Percentiles rank a stretch among this genome's conserved stretches.
Conservation (phyloP, 92 coral and sea anemone species). For the Epizoanthus rinbou region DNA sequence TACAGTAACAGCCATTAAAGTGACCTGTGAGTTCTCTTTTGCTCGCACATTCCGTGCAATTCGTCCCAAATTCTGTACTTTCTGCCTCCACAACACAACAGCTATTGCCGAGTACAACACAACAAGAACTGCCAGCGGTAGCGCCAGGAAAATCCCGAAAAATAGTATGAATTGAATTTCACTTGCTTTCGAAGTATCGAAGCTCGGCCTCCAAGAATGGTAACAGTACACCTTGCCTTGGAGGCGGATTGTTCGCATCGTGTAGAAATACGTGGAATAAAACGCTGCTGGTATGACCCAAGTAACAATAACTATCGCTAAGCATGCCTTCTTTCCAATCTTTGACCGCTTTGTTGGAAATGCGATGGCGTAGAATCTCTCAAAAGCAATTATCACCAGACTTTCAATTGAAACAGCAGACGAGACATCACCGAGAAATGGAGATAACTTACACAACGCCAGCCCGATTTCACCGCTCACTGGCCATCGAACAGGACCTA, state of each 20-base stretch:
- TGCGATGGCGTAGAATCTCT: slow-evolving; percentile 6
- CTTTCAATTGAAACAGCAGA: slow-evolving; percentile 7
- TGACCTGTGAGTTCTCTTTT: slow-evolving; percentile 5
- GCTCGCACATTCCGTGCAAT: background rate
- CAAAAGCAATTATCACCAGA: slow-evolving; percentile 12
- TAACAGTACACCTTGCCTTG: background rate
- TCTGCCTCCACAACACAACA: background rate
- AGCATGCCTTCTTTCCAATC: slow-evolving; percentile 17
- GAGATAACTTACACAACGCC: slow-evolving; percentile 11
- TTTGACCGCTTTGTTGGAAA: slow-evolving; percentile 7
- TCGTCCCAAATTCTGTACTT: background rate
- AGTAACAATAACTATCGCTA: background rate
- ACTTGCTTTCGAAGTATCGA: slow-evolving; percentile 3
- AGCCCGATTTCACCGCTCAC: background rate
- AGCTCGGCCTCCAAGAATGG: background rate
- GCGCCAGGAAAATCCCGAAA: background rate
- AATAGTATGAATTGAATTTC: background rate
- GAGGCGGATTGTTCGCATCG: background rate
- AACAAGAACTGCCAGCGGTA: slow-evolving; percentile 1
- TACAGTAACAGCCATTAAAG: background rate
- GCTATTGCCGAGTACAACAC: slow-evolving; percentile 12
- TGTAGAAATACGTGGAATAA: slow-evolving; percentile 2
- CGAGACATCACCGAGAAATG: slow-evolving; percentile 11
- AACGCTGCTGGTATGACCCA: slow-evolving; percentile 11
- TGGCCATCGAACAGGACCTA: background rate